Evolutionary conservation across 1,140 invertebrate genomes (phyloP).

Genomic region (Neuroterus valhalla): DNA sequence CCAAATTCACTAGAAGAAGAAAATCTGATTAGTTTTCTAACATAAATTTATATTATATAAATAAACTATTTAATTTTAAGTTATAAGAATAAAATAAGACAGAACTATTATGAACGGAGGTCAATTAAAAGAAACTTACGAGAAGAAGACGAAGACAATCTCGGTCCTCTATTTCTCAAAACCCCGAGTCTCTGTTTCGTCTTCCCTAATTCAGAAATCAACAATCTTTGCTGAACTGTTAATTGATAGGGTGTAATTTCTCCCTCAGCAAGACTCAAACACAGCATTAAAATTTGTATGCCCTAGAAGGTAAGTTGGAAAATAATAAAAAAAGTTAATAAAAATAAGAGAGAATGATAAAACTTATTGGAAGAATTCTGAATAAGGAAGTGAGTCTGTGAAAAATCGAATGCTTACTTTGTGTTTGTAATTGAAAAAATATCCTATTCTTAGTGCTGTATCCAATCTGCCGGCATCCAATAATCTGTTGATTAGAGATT

Average conservation of each 20-base stretch:
- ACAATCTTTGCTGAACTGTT: slow-evolving; percentile 58
- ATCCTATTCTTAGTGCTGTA: slow-evolving; percentile 62
- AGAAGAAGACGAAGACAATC: slow-evolving; percentile 58
- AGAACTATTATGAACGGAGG: not conserved
- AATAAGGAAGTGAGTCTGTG: not conserved
- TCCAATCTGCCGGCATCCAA: slow-evolving; percentile 63
- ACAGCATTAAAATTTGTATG: slow-evolving; percentile 66
- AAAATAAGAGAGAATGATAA: not conserved
- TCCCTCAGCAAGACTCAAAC: slow-evolving; percentile 67
- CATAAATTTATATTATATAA: slow-evolving; percentile 9
- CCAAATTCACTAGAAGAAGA: slow-evolving; percentile 41
- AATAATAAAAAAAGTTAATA: not conserved
- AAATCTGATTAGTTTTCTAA: not conserved
- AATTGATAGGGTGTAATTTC: slow-evolving; percentile 66
- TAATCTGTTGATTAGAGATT: slow-evolving; percentile 64
- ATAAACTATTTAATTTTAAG: too few relatives aligned
- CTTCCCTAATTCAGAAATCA: slow-evolving; percentile 53
- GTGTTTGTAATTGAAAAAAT: slow-evolving; percentile 67
- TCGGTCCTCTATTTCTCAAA: slow-evolving; percentile 56
- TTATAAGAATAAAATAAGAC: too few relatives aligned
- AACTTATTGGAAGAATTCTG: not conserved
- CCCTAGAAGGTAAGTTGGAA: slow-evolving; percentile 53
- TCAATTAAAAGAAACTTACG: slow-evolving; percentile 46
- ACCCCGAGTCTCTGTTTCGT: slow-evolving; percentile 55
- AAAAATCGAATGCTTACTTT: slow-evolving; percentile 50